These are phyloP conservation scores for Brienomyrus brachyistius DNA, from an alignment of 2,113 vertebrate genomes.

Conservation along the genomic window DNA sequence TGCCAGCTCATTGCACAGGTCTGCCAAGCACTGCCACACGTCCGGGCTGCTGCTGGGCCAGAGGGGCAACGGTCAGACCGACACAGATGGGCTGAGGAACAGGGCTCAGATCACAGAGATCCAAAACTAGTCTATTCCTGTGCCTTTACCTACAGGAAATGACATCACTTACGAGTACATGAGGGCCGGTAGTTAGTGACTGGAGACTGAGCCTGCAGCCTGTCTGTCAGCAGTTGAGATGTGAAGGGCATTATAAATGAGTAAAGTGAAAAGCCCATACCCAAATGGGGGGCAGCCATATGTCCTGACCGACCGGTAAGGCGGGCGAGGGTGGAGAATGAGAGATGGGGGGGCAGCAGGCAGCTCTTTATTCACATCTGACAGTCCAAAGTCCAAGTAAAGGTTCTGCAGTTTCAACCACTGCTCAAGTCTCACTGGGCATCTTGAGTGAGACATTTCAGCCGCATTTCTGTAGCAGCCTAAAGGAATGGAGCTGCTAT, in stretches of 20 bases:
- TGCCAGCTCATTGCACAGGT: slow-evolving; percentile 89
- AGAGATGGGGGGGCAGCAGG: not conserved
- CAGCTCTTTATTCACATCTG: not conserved
- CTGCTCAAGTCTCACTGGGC: not conserved
- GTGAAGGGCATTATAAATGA: not conserved
- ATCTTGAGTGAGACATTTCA: not conserved
- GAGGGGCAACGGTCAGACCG: slow-evolving; percentile 28
- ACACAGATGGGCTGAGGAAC: not conserved
- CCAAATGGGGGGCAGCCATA: not conserved
- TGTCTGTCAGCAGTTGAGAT: not conserved
- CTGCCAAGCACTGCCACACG: slow-evolving; percentile 82
- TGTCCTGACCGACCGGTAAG: not conserved
- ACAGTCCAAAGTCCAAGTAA: not conserved
- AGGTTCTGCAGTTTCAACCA: not conserved
- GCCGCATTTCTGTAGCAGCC: not conserved
- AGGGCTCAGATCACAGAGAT: not conserved
- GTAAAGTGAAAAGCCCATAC: not conserved
- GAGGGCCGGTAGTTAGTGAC: not conserved
- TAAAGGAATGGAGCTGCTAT: not conserved
- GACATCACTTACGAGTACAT: not conserved
- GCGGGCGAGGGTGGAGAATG: not conserved
- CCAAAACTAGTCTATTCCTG: not conserved
- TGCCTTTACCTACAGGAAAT: not conserved
- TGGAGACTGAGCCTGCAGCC: not conserved
- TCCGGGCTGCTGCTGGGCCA: slow-evolving; percentile 60